Evolutionary conservation across 2,113 vertebrate genomes (phyloP), one percentile per base, ranked within the genome.

Genomic region (Sorex fumeus): DNA sequence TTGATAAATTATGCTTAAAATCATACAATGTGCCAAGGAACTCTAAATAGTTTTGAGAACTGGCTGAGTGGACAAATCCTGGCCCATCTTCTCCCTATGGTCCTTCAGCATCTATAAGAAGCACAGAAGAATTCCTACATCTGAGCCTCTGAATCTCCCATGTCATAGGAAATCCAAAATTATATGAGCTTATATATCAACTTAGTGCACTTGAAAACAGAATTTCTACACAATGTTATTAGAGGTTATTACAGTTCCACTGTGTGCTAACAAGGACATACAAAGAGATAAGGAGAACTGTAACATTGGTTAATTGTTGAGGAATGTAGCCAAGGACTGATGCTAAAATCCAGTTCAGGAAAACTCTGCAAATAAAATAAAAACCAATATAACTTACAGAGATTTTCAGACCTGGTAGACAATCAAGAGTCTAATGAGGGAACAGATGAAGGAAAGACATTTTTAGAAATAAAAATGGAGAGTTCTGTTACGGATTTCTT

Each of bases 141-240:
- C 78, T 47, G 75, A 40, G 28, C 40, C 64, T 90, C 64, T 43
- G 71, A 72, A 34, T 72, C 30, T 13, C 34, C 6, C 4, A 1
- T 45, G 25, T 45, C 53, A 43, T n/a, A 91, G 62, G 67, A 71
- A 45, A 85, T 25, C 45, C 40, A 81, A 90, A 66, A 64, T 85
- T 74, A 40, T 6, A 18, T n/a, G 28, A 28, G 30, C 72, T 90
- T 40, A 9, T 30, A 10, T 67, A 34, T 45, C 23, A 18, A 19
- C 8, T 67, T n/a, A 91, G 9, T 21, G 1, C 32, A 87, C 2
- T 40, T 53, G n/a, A 4, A 60, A 60, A 19, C 21, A 79, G 88
- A 64, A 43, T 18, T 27, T 77, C 69, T 60, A 92, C 27, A 36
- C 66, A 15, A 0, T 66, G 32, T 9, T 18, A 5, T 30, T 28